Evolutionary conservation across 2,797 vertebrate species (phyloP).

Genomic region (Acropternis orthonyx): DNA sequence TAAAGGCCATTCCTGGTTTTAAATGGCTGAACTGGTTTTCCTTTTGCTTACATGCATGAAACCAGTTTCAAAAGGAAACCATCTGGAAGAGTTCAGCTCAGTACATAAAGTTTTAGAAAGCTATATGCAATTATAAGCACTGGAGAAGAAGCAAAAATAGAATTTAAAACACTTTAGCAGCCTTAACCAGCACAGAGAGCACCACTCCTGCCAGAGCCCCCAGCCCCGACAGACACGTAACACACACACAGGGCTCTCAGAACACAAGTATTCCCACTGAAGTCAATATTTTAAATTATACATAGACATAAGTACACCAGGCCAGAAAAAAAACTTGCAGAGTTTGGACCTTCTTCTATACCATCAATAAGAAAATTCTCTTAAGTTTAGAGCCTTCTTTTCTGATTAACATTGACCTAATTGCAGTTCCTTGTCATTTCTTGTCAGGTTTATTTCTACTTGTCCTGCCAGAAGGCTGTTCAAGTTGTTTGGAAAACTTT

Average conservation of each 20-base stretch:
- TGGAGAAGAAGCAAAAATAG: neutral
- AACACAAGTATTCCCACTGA: neutral
- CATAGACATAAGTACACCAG: neutral
- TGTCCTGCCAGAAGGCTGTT: neutral
- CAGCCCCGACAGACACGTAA: neutral
- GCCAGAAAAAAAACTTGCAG: neutral
- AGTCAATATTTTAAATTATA: conserved; percentile 2
- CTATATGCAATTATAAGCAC: neutral
- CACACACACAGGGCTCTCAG: neutral
- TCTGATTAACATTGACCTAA: neutral
- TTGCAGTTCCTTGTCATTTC: neutral
- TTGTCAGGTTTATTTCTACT: neutral
- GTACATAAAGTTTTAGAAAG: neutral
- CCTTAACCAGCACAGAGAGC: neutral
- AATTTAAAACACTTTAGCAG: conserved; percentile 12
- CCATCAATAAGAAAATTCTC: neutral
- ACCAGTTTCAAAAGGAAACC: conserved; percentile 3
- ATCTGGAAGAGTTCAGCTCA: neutral
- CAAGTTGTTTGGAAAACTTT: neutral
- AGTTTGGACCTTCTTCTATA: neutral
- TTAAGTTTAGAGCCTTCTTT: neutral
- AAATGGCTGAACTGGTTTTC: conserved; percentile 34
- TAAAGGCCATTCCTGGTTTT: neutral
- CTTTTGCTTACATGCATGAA: neutral
- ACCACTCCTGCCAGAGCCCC: neutral